A percentile compares a stretch with the other conserved stretches of the same genome.
Evolutionary conservation across 1,140 invertebrate species (phyloP).

Genomic region (Brachystomella parvula): DNA sequence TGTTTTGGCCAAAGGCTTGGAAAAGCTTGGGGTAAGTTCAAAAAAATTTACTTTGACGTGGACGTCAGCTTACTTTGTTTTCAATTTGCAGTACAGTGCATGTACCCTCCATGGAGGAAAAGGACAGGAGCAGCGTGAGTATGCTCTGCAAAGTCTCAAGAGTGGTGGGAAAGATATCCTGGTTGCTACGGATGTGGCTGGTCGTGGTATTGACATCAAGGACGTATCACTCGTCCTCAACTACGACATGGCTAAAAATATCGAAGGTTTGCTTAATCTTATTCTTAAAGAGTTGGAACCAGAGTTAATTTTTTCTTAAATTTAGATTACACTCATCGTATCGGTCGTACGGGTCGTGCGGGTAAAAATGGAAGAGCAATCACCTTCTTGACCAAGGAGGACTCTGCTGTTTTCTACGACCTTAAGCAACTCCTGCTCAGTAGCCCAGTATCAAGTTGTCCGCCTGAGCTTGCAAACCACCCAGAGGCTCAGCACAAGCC

Average conservation of each 20-base stretch:
- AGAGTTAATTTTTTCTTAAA: slow-evolving; percentile 38
- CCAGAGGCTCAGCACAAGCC: slow-evolving; percentile 97
- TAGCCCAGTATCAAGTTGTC: slow-evolving; percentile 90
- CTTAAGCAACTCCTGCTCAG: slow-evolving; percentile 82
- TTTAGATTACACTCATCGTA: slow-evolving; percentile 96
- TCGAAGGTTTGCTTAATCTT: slow-evolving; percentile 62
- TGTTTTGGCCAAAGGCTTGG: slow-evolving; percentile 89
- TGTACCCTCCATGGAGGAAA: slow-evolving; percentile 98
- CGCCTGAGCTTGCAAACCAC: slow-evolving; percentile 94
- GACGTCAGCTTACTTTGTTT: slow-evolving; percentile 28
- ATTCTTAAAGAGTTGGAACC: slow-evolving; percentile 6
- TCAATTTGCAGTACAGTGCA: slow-evolving; percentile 73
- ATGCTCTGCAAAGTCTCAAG: slow-evolving; percentile 91
- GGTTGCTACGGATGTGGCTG: slow-evolving; percentile 99
- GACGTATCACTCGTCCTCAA: slow-evolving; percentile 98
- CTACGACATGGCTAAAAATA: slow-evolving; percentile 99
- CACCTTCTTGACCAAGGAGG: slow-evolving; percentile 94
- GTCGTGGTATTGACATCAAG: slow-evolving; percentile 99
- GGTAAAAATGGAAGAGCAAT: slow-evolving; percentile 94
- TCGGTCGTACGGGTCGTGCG: slow-evolving; percentile 96
- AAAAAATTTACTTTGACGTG: neutral
- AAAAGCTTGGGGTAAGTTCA: slow-evolving; percentile 76
- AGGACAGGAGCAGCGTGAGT: slow-evolving; percentile 99
- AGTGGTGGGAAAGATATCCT: slow-evolving; percentile 92
- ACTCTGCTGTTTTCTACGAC: slow-evolving; percentile 92